phyloP scores from a whole-genome alignment of 2,888 invertebrate species.

The Trilocha varians region DNA sequence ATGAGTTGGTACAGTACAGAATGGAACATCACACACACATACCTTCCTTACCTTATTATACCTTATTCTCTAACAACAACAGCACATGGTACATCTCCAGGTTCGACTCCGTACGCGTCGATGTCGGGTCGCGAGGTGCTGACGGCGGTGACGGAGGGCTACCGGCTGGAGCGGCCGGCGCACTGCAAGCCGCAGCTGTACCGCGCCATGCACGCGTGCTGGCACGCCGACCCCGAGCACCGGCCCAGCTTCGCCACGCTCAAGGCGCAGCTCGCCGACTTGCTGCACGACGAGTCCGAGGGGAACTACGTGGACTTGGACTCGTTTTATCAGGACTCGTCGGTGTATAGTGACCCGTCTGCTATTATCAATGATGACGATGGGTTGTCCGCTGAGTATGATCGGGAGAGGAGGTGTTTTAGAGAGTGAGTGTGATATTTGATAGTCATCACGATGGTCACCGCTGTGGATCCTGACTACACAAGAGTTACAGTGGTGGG shows the following conservation, averaged over 20 bases:
- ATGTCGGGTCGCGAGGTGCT: conserved; percentile 89
- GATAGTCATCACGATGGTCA: too few species aligned
- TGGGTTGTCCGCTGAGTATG: conserved; percentile 63
- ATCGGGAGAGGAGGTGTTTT: conserved; percentile 54
- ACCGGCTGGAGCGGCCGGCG: conserved; percentile 83
- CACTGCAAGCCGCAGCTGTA: conserved; percentile 80
- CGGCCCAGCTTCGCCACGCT: conserved; percentile 80
- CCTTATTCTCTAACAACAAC: too few species aligned
- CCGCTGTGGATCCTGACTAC: too few species aligned
- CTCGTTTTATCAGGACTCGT: conserved; percentile 77
- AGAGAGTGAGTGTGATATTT: conserved; percentile 68
- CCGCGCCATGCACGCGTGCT: conserved; percentile 68
- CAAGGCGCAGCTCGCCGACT: conserved; percentile 71
- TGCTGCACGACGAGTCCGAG: conserved; percentile 75
- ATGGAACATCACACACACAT: background rate
- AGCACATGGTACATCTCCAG: conserved; percentile 44
- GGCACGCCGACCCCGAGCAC: conserved; percentile 80
- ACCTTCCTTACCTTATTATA: too few species aligned
- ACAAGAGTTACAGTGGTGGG: too few species aligned
- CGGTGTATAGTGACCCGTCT: conserved; percentile 70
- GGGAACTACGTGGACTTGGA: conserved; percentile 80
- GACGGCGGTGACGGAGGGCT: conserved; percentile 83
- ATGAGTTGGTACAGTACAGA: too few species aligned
- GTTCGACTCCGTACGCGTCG: conserved; percentile 89
- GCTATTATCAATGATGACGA: conserved; percentile 67